Base-by-base conservation (phyloP, 2,888 invertebrate genomes). In the Cerastis leucographa region DNA sequence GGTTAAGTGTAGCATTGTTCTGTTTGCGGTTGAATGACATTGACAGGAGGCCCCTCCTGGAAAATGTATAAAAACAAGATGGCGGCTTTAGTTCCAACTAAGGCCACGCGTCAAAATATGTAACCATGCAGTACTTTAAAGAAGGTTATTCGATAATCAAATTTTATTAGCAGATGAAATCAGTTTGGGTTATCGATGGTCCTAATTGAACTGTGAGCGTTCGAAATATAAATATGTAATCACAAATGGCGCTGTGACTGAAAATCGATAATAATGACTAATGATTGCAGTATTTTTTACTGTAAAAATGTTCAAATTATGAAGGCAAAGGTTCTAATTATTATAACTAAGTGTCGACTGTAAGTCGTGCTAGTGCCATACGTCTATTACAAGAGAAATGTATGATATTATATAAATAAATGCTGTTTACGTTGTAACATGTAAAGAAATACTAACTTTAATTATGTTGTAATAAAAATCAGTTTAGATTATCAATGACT, bases 321-420 rank as follows among this genome's bases (percentile, higher is more conserved):
- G 66, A 78, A 77, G 62, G 77, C 73, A 80, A 86, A 74, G 74
- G 74, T 81, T 81, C 77, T 86, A 83, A 87, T 73, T 80, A 85
- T 61, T 76, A 71, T 68, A 74, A 78, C 81, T 80, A 74, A 77
- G 73, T 76, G 67, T 80, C 80, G 87, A 86, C 87, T 87, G 51
- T 71, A 83, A 87, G 87, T 87, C 86, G 72, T 54, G 40, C 70
- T 62, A 77, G 87, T 87, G 87, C 87, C 87, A 87, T 87, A 86
- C 77, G 81, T 79, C 83, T 72, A 75, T 75, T 74, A 74, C 67
- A 81, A 73, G 11, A 76, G 29, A 71, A 80, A 64, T 49, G 12
- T 84, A 84, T 81, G 40, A 74, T 84, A 74, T 72, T 78, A 78
- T 61, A 35, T 35, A 61, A 35, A 35, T 80, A 76, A 85, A 76